Evolutionary conservation across 2,113 vertebrate species (phyloP).

Genomic region (Onychorhynchus coronatus): DNA sequence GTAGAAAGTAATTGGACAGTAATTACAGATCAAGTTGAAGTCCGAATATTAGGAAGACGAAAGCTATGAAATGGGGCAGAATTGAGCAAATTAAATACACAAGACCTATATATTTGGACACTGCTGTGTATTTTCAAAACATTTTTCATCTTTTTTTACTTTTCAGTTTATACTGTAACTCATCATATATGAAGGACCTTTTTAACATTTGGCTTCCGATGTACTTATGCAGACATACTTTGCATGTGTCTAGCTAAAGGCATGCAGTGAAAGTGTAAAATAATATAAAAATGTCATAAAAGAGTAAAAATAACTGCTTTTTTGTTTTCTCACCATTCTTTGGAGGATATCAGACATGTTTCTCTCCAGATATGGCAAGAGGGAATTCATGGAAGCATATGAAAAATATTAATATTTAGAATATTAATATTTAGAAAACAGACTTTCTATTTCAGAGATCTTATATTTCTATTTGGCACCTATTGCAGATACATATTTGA

Average conservation of each 20-base stretch:
- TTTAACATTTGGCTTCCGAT: neutral
- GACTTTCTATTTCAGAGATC: neutral
- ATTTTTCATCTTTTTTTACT: neutral
- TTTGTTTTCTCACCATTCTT: neutral
- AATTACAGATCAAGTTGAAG: neutral
- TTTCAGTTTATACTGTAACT: neutral
- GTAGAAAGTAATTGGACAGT: neutral
- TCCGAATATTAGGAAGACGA: neutral
- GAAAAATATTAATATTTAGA: neutral
- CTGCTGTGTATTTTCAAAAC: neutral
- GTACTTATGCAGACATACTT: neutral
- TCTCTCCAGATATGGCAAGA: neutral
- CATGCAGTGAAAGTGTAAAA: neutral
- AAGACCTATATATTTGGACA: neutral
- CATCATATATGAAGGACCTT: neutral
- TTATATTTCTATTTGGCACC: neutral
- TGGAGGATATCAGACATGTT: neutral
- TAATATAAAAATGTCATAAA: neutral
- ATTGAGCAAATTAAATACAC: neutral
- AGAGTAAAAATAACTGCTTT: neutral
- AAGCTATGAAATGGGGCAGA: neutral
- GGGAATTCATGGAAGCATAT: neutral
- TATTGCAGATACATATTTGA: neutral
- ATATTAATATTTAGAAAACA: neutral
- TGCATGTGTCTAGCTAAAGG: neutral